Conservation (phyloP, 2,797 vertebrate genomes). For the Lacerta agilis region DNA sequence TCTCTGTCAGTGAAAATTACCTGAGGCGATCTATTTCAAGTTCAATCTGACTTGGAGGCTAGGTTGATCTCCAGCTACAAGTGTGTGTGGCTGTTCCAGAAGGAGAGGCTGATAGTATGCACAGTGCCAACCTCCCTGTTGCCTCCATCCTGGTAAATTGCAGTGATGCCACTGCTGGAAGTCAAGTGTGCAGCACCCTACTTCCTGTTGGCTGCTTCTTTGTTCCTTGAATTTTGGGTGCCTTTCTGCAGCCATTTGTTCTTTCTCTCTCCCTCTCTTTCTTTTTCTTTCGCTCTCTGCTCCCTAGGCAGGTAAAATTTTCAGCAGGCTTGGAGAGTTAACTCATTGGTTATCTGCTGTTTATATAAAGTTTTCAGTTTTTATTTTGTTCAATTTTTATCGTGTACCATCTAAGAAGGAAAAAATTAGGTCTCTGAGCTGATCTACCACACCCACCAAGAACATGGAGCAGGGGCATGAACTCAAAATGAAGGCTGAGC, state of each 20-base stretch:
- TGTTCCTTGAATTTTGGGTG: not conserved
- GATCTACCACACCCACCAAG: not conserved
- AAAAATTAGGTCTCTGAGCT: not conserved
- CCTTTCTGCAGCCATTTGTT: not conserved
- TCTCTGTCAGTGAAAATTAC: not conserved
- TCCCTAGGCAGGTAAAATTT: not conserved
- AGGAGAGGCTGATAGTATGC: too few relatives aligned
- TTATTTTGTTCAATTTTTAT: not conserved
- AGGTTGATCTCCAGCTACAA: not conserved
- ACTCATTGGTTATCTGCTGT: not conserved
- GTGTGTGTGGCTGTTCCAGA: not conserved
- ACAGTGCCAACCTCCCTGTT: too few relatives aligned
- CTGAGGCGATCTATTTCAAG: not conserved
- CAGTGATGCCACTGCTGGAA: too few relatives aligned
- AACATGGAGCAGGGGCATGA: not conserved
- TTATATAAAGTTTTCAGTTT: not conserved
- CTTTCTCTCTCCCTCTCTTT: too few relatives aligned
- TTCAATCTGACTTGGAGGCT: not conserved
- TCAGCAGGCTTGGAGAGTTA: not conserved
- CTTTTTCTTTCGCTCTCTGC: too few relatives aligned
- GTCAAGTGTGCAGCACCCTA: too few relatives aligned
- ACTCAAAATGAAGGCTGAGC: not conserved
- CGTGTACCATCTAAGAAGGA: too few relatives aligned
- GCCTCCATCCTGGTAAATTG: too few relatives aligned
- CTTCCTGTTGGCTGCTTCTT: too few relatives aligned